These are phyloP conservation scores for Hylyphantes graminicola DNA, from an alignment of 1,140 invertebrate species.

Conservation along the genomic window DNA sequence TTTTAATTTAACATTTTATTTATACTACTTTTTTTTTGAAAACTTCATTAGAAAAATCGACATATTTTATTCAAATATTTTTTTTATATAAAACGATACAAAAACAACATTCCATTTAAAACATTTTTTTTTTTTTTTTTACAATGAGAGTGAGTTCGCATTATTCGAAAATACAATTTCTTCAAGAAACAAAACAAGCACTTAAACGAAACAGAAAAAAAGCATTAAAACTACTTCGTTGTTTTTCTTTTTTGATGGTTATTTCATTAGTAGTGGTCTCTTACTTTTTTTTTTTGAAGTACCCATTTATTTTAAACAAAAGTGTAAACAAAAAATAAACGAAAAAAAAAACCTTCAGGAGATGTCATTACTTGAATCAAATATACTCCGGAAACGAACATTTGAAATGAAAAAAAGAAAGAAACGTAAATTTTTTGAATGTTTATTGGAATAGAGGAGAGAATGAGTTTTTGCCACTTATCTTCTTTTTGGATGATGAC, in stretches of 20 bases:
- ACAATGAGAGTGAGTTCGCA: constrained; percentile 20
- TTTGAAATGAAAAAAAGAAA: constrained; percentile 28
- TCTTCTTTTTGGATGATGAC: constrained; percentile 27
- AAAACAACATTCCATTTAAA: constrained; percentile 6
- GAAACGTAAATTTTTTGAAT: constrained; percentile 37
- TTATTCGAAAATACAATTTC: constrained; percentile 17
- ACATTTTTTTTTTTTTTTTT: constrained; percentile 16
- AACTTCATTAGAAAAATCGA: no score
- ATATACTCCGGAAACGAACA: constrained; percentile 28
- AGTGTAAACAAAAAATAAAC: not conserved
- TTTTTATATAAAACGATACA: no score
- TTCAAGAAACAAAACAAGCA: not conserved
- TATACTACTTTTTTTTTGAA: no score
- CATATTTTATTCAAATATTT: no score
- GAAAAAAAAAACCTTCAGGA: not conserved
- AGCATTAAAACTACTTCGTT: no score
- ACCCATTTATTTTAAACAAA: constrained; percentile 56
- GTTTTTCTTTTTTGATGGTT: constrained; percentile 29
- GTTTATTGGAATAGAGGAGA: constrained; percentile 44
- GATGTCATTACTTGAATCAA: constrained; percentile 47
- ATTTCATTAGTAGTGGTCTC: constrained; percentile 39
- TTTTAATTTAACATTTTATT: no score
- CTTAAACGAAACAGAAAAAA: no score
- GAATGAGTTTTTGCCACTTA: not conserved
- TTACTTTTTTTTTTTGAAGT: constrained; percentile 24